phyloP scores from a whole-genome alignment of 2,888 invertebrate species.

The Microctonus brassicae region DNA sequence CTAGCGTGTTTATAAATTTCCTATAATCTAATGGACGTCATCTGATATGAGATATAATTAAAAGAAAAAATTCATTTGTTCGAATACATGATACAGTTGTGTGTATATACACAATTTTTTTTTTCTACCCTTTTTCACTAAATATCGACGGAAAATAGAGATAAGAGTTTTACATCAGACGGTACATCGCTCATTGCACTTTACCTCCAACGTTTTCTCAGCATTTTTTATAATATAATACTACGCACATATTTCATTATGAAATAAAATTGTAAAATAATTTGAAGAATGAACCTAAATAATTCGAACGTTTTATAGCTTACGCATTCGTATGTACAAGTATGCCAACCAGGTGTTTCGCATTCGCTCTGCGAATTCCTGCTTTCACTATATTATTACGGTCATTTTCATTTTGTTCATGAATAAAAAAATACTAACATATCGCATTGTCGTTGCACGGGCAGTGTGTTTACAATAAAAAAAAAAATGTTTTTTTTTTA shows the following conservation, averaged over 20 bases:
- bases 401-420: constrained; percentile 20
- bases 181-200: constrained; percentile 56
- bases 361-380: constrained; percentile 42
- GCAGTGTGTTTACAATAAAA: constrained; percentile 63
- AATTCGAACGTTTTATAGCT: constrained; percentile 56
- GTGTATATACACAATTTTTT: background rate
- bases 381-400: constrained; percentile 15
- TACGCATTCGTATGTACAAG: constrained; percentile 64
- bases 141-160: constrained; percentile 35
- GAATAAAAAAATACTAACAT: constrained; percentile 62
- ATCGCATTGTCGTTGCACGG: constrained; percentile 69
- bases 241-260: constrained; percentile 58
- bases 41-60: constrained; percentile 25
- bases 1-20: constrained; percentile 13
- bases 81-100: constrained; percentile 4
- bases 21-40: constrained; percentile 39
- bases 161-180: constrained; percentile 51
- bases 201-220: constrained; percentile 53
- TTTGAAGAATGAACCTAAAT: constrained; percentile 40
- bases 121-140: constrained; percentile 21
- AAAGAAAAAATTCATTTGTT: constrained; percentile 18
- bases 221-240: constrained; percentile 51
- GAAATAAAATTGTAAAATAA: constrained; percentile 19
- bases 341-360: constrained; percentile 57
- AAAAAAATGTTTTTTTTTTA: constrained; percentile 48